Evolutionary conservation across 1,140 invertebrate genomes (phyloP).

Genomic region (Drosophila mauritiana): DNA sequence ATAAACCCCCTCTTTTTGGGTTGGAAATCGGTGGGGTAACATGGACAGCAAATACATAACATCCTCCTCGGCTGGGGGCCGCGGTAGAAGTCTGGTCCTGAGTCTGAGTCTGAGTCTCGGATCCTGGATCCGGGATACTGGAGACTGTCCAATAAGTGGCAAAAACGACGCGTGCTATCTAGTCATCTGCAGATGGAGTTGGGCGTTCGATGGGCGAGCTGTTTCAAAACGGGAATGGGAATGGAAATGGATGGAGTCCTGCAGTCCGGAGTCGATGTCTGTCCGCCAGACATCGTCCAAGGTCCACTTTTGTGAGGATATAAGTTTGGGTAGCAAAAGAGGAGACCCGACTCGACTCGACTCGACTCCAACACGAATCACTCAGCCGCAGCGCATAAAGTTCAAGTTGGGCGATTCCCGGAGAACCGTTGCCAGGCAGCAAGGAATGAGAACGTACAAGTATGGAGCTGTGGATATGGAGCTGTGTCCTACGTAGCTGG

Average conservation of each 20-base stretch:
- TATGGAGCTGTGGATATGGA: too few relatives aligned
- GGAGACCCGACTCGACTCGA: not conserved
- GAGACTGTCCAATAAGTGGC: slow-evolving; percentile 75
- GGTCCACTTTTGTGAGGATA: slow-evolving; percentile 59
- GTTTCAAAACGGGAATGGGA: not conserved
- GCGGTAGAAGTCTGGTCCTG: not conserved
- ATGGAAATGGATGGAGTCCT: slow-evolving; percentile 15
- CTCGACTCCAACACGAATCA: slow-evolving; percentile 59
- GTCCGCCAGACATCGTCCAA: slow-evolving; percentile 52
- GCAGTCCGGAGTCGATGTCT: slow-evolving; percentile 15
- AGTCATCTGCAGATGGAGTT: slow-evolving; percentile 51
- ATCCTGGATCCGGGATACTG: slow-evolving; percentile 32
- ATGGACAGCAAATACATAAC: slow-evolving; percentile 40
- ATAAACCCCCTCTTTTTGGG: slow-evolving; percentile 19
- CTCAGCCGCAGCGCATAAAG: slow-evolving; percentile 78
- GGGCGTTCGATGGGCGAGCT: slow-evolving; percentile 5
- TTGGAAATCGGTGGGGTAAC: slow-evolving; percentile 1
- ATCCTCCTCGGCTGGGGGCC: not conserved
- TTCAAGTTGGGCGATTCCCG: slow-evolving; percentile 71
- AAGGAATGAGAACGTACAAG: not conserved
- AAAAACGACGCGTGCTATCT: slow-evolving; percentile 74
- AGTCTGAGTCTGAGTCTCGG: not conserved
- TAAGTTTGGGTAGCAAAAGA: slow-evolving; percentile 1
- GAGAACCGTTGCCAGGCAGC: slow-evolving; percentile 65
- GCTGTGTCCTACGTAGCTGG: slow-evolving; percentile 19